Percentiles rank a stretch among this genome's conserved stretches.
Evolutionary conservation across 2,113 vertebrate genomes (phyloP).

Genomic region (Paramormyrops kingsleyae): DNA sequence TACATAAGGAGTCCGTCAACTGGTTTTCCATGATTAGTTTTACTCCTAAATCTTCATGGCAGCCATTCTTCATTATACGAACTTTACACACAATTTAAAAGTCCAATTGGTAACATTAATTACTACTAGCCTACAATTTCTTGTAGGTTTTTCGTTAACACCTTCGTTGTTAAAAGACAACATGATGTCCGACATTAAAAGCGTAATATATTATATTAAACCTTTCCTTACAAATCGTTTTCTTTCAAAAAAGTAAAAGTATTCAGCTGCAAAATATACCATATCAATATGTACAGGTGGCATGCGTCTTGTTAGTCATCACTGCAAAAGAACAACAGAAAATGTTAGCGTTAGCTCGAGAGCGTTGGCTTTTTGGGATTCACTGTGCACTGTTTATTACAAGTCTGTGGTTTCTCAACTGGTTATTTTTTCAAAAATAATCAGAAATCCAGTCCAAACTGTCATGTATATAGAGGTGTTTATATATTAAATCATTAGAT

Average conservation of each 20-base stretch:
- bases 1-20: slow-evolving; percentile 1
- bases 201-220: slow-evolving; percentile 88
- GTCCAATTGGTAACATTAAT: slow-evolving; percentile 8
- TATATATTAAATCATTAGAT: neutral
- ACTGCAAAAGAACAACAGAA: slow-evolving; percentile 72
- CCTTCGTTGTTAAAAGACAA: slow-evolving; percentile 12
- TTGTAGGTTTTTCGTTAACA: slow-evolving; percentile 13
- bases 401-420: neutral
- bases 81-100: neutral
- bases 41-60: slow-evolving; percentile 1
- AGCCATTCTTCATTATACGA: slow-evolving; percentile 4
- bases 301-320: slow-evolving; percentile 72
- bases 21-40: neutral
- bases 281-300: slow-evolving; percentile 77
- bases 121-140: neutral
- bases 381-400: neutral
- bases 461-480: neutral
- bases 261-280: slow-evolving; percentile 73
- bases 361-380: neutral
- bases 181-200: slow-evolving; percentile 29
- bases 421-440: neutral
- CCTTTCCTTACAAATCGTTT: slow-evolving; percentile 64
- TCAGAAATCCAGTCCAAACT: neutral
- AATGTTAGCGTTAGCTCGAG: neutral
- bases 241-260: slow-evolving; percentile 42